Evolutionary conservation across 2,888 invertebrate genomes (phyloP), one percentile per base, ranked within the genome.

Genomic region (Siphonodentalium dalli): DNA sequence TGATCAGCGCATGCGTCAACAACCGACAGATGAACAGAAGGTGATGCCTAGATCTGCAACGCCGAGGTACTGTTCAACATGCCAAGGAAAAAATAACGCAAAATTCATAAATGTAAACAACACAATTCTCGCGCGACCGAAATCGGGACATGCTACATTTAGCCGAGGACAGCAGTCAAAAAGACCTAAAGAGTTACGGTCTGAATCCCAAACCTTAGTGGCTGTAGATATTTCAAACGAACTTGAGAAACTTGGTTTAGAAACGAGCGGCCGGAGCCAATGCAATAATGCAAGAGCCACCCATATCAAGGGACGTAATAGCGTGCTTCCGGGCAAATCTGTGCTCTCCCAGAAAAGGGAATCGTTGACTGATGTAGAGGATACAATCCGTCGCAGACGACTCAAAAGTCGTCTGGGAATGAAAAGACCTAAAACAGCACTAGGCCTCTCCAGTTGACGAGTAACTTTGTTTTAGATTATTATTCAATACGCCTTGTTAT

Each of bases 21-120:
- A 65, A 15, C 21, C 54, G 18, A 63, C 65, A 13, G 69, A 68
- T 18, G 59, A 63, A 37, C 58, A 46, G 20, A 55, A 61, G 9
- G 42, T 57, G 27, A 53, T 55, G 35, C 61, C 63, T 9, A 61
- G 61, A 13, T 27, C 58, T 13, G 48, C 61, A 21, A 53, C 61
- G 34, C 66, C 69, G 5, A 59, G 63, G n/a, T 64, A 64, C 6
- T 75, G 73, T 46, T 44, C 53, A 21, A 61, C 71, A 11, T 72
- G 73, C 59, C 66, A 68, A 37, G 57, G 52, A 40, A 61, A 62
- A 39, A 64, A 69, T 40, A 68, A 59, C 39, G 71, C 71, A 11
- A 72, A 73, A 51, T 45, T 64, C 23, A 68, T 73, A 28, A 75
- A 75, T 58, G 69, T 69, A 21, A 72, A 71, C 45, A 68, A 72